Conservation (phyloP, 2,797 vertebrate species). For the Rallus crepitans region DNA sequence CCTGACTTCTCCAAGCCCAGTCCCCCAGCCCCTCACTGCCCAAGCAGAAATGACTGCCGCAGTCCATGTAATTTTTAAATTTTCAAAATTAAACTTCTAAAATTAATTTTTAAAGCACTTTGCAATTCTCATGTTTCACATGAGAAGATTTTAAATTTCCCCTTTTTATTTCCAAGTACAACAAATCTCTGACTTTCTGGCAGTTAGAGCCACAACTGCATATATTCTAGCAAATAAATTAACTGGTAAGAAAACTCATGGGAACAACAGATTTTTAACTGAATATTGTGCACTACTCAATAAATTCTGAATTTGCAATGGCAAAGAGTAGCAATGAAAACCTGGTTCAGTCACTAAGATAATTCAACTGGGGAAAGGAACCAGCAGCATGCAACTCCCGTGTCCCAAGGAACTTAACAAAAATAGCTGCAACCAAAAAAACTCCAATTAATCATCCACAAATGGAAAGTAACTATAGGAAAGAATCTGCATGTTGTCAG, state of each 20-base stretch:
- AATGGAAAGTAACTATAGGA: neutral
- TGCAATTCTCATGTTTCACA: neutral
- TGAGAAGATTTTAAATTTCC: neutral
- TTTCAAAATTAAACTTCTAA: neutral
- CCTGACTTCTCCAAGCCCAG: accelerated
- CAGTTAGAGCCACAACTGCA: neutral
- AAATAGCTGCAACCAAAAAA: neutral
- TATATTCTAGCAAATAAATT: neutral
- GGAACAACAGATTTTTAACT: neutral
- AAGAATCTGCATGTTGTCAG: neutral
- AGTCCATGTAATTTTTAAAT: neutral
- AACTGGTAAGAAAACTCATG: neutral
- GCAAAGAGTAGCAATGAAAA: neutral
- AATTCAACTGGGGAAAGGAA: neutral
- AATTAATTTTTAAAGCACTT: neutral
- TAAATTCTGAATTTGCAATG: neutral
- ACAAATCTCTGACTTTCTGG: neutral
- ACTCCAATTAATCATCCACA: neutral
- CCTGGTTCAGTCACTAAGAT: neutral
- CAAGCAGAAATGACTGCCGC: neutral
- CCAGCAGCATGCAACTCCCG: accelerated
- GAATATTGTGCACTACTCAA: neutral
- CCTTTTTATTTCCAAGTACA: neutral
- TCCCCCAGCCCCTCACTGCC: neutral
- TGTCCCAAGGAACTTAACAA: neutral